Evolutionary conservation across 2,888 invertebrate species (phyloP), one percentile per base, ranked within the genome.

Genomic region (Volucella zonaria): DNA sequence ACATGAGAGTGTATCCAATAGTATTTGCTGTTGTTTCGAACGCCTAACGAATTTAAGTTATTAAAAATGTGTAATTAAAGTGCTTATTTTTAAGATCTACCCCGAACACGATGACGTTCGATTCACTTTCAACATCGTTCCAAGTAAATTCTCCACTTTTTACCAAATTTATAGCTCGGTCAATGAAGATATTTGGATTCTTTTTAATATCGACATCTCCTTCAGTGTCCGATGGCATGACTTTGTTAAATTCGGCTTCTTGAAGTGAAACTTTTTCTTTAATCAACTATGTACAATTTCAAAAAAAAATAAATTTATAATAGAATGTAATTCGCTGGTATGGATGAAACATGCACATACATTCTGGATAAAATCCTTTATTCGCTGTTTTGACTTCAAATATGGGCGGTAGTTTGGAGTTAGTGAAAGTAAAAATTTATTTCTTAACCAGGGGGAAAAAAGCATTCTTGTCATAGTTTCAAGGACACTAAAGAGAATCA

Each of bases 1-100:
- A 15, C 86, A 86, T 86, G n/a, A 86, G 40, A 0, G 82, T 82
- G 14, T 86, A 82, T 0, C 81, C 81, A 18, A 86, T 52, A 9
- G 86, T 86, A 12, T 90, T 90, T 1, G 92, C 89, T 2, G 91
- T 90, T 1, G 92, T 92, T 86, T 91, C 92, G 62, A 91, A 91
- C 0, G 91, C 91, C 89, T 89, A 52, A 43, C 11, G 38, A n/a
- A 9, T 10, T 12, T 0, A 14, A 43, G 31, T 1, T n/a, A 54
- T 40, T 66, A 23, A 18, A 23, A 54, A 54, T 18, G 31, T 10
- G 15, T 10, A 8, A 11, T 12, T 2, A 1, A 47, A 40, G 47
- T 14, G 8, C 15, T 1, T 12, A 4, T n/a, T 10, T 10, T 3
- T 8, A 10, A 1, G 6, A 31, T 4, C 6, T 86, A 89, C 89